A percentile compares a stretch with the other conserved stretches of the same genome.
Evolutionary conservation across 2,888 invertebrate species (phyloP).

Genomic region (Hirtodrosophila alboralis): DNA sequence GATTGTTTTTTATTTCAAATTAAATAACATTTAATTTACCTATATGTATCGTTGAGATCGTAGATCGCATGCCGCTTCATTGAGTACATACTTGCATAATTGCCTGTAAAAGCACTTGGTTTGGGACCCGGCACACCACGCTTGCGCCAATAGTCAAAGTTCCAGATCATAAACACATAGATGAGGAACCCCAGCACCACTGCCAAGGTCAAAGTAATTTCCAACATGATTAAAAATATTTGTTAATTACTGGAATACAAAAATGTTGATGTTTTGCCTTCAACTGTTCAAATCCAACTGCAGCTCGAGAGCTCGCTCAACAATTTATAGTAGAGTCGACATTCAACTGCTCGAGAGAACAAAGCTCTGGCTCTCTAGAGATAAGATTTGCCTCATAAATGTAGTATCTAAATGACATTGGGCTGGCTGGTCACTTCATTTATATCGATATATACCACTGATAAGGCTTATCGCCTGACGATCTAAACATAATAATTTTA

Average conservation of each 20-base stretch:
- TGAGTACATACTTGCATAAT: slow-evolving; percentile 69
- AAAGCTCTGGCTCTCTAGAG: neutral
- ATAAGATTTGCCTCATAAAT: slow-evolving; percentile 10
- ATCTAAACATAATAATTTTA: neutral
- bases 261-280: slow-evolving; percentile 3
- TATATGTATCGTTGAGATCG: slow-evolving; percentile 82
- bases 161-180: slow-evolving; percentile 76
- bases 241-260: neutral
- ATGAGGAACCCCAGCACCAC: slow-evolving; percentile 31
- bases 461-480: slow-evolving; percentile 15
- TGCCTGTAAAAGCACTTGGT: slow-evolving; percentile 82
- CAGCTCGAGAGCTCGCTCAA: neutral
- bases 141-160: slow-evolving; percentile 83
- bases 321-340: neutral
- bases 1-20: too few species aligned
- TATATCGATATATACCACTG: slow-evolving; percentile 1
- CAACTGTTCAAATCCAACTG: slow-evolving; percentile 15
- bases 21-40: slow-evolving; percentile 61
- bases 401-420: neutral
- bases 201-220: slow-evolving; percentile 46
- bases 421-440: too few species aligned
- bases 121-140: slow-evolving; percentile 81
- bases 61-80: slow-evolving; percentile 75
- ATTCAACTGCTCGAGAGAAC: slow-evolving; percentile 12
- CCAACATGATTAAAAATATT: slow-evolving; percentile 34